phyloP scores from a whole-genome alignment of 2,113 vertebrate species.

The Muscicapa adusta region DNA sequence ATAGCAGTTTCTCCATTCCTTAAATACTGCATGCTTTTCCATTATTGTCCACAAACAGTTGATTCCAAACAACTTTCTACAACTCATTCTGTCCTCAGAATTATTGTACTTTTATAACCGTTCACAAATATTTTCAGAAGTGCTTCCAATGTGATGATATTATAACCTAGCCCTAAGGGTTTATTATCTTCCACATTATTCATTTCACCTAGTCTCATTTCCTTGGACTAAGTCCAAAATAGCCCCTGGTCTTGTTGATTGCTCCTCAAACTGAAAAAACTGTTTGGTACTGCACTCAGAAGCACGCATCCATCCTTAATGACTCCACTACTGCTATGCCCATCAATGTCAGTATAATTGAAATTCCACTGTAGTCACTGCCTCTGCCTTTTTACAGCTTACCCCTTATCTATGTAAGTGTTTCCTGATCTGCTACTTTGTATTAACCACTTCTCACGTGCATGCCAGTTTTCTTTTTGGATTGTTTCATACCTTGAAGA shows the following conservation, averaged over 20 bases:
- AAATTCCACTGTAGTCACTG: conserved; percentile 62
- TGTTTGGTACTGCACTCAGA: conserved; percentile 50
- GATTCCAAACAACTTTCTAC: conserved; percentile 74
- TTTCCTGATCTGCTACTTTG: conserved; percentile 32
- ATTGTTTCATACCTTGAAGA: conserved; percentile 37
- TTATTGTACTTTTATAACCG: conserved; percentile 73
- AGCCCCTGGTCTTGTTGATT: conserved; percentile 75
- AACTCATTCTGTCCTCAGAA: conserved; percentile 71
- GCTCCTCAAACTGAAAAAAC: conserved; percentile 67
- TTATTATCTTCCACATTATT: conserved; percentile 76
- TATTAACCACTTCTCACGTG: conserved; percentile 13
- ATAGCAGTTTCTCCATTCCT: conserved; percentile 51
- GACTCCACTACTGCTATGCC: conserved; percentile 63
- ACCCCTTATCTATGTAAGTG: conserved; percentile 5
- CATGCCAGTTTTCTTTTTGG: background rate
- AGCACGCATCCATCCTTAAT: conserved; percentile 62
- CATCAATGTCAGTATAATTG: conserved; percentile 68
- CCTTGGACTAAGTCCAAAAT: conserved; percentile 77
- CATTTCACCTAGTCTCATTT: conserved; percentile 79
- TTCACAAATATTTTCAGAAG: conserved; percentile 77
- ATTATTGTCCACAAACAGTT: conserved; percentile 72
- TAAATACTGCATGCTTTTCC: conserved; percentile 62
- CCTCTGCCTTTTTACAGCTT: conserved; percentile 58
- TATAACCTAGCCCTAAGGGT: conserved; percentile 78
- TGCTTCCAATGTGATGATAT: conserved; percentile 74